Evolutionary conservation across 1,140 invertebrate genomes (phyloP).

Genomic region (Penaeus japonicus): DNA sequence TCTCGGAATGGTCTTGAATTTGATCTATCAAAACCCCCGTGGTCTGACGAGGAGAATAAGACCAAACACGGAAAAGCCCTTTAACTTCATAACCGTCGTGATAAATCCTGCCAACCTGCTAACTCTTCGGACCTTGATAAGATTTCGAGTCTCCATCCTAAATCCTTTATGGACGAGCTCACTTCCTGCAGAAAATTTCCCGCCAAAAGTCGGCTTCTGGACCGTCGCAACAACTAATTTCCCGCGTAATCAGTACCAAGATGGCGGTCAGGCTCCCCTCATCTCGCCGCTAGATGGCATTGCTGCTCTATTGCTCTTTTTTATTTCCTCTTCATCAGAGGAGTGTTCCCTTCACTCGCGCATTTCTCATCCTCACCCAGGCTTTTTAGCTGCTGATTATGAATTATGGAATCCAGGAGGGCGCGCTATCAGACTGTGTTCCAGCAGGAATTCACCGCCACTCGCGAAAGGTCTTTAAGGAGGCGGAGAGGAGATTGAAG

Average conservation of each 20-base stretch:
- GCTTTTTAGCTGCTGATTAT: conserved; percentile 52
- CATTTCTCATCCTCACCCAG: conserved; percentile 50
- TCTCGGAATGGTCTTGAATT: too few relatives aligned
- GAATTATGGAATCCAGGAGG: conserved; percentile 51
- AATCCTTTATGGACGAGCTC: conserved; percentile 34
- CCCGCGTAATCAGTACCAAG: conserved; percentile 56
- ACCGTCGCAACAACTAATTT: conserved; percentile 52
- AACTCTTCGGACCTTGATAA: conserved; percentile 15
- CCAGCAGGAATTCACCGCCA: not conserved
- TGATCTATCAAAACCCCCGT: not conserved
- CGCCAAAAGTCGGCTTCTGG: not conserved
- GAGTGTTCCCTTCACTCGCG: conserved; percentile 41
- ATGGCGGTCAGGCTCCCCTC: conserved; percentile 32
- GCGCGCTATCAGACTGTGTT: conserved; percentile 19
- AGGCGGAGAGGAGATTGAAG: not conserved
- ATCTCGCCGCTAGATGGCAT: conserved; percentile 47
- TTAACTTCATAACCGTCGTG: conserved; percentile 35
- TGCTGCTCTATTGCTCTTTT: conserved; percentile 42
- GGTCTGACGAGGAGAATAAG: conserved; percentile 21
- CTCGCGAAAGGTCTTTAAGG: conserved; percentile 10
- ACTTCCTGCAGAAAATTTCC: conserved; percentile 36
- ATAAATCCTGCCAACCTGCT: conserved; percentile 40
- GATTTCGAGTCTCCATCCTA: conserved; percentile 15
- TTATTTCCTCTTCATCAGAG: conserved; percentile 51
- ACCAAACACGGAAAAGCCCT: conserved; percentile 33